These are phyloP conservation scores for Leucoraja ocellata DNA, from an alignment of 2,797 vertebrate genomes.

Conservation along the genomic window DNA sequence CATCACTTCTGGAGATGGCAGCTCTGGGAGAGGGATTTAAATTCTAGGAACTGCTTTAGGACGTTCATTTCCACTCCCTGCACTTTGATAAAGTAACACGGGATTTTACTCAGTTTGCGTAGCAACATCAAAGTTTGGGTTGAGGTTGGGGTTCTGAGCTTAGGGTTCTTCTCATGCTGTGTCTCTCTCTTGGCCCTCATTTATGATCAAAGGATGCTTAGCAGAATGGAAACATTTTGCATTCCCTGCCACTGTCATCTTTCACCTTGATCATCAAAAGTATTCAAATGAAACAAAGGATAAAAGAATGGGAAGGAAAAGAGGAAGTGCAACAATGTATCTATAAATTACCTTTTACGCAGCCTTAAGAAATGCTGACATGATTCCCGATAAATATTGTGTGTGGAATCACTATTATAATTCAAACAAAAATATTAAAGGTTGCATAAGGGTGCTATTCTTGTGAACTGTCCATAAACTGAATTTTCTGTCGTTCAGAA, in stretches of 20 bases:
- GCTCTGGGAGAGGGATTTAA: background rate
- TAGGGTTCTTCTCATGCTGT: background rate
- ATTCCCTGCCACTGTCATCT: background rate
- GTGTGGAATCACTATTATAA: background rate
- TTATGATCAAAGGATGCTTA: background rate
- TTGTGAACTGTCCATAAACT: too few species aligned
- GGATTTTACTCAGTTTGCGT: background rate
- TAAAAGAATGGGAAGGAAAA: background rate
- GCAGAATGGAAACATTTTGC: background rate
- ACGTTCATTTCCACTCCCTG: background rate
- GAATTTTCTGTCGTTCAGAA: too few species aligned
- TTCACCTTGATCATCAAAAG: slow-evolving; percentile 7
- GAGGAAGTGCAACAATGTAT: background rate
- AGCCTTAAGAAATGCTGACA: background rate
- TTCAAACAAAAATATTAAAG: too few species aligned
- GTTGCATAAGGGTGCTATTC: too few species aligned
- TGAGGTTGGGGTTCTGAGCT: background rate
- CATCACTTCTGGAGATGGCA: background rate
- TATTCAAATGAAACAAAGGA: background rate
- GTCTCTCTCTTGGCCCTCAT: background rate
- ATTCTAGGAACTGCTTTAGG: background rate
- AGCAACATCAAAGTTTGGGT: background rate
- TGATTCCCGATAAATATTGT: background rate
- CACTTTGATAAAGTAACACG: background rate
- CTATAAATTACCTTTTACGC: background rate